Percentiles rank a stretch among this genome's conserved stretches.
Evolutionary conservation across 2,113 vertebrate species (phyloP).

Genomic region (Cichladusa arquata): DNA sequence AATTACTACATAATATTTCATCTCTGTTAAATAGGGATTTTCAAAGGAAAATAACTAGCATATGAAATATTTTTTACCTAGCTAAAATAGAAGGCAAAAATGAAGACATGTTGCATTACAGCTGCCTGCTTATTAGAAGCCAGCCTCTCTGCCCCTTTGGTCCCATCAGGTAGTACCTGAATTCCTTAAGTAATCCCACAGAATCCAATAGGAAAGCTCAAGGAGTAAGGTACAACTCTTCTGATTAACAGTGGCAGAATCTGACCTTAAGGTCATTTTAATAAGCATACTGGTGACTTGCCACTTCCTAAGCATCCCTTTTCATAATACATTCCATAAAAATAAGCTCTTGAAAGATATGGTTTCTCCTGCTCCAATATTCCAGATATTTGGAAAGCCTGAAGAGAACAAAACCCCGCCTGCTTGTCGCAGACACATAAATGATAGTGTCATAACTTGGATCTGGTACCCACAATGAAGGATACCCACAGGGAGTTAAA

Average conservation of each 20-base stretch:
- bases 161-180: background rate
- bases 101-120: background rate
- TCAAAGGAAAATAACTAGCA: background rate
- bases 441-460: background rate
- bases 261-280: conserved; percentile 63
- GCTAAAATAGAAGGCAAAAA: background rate
- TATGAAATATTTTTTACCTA: background rate
- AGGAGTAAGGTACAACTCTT: conserved; percentile 34
- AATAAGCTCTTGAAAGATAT: conserved; percentile 13
- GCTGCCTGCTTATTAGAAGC: background rate
- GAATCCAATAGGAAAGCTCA: conserved; percentile 17
- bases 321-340: conserved; percentile 43
- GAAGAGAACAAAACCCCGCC: background rate
- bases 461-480: accelerated
- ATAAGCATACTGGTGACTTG: conserved; percentile 31
- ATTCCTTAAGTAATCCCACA: conserved; percentile 44
- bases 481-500: background rate
- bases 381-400: background rate
- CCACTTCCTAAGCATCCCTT: conserved; percentile 32
- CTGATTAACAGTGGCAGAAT: conserved; percentile 59
- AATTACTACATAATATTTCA: background rate
- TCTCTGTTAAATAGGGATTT: background rate
- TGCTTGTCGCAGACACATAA: background rate
- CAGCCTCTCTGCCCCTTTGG: background rate
- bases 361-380: background rate